Conservation (phyloP, 2,113 vertebrate genomes). For the Jaculus jaculus region DNA sequence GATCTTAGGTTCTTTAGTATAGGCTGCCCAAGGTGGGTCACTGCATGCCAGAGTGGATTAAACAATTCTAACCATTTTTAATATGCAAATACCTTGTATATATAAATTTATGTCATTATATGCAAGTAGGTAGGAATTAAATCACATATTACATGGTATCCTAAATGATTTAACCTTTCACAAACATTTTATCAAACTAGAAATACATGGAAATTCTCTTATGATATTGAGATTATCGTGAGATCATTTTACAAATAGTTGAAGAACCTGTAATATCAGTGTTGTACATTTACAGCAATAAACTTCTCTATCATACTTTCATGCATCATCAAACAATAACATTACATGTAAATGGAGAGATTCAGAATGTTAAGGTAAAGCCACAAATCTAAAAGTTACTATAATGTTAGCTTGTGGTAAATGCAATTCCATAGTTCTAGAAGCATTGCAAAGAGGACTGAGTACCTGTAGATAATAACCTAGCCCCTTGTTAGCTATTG, state of each 20-base stretch:
- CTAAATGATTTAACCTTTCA: conserved; percentile 25
- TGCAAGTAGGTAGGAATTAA: not conserved
- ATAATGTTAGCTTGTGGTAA: not conserved
- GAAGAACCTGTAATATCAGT: conserved; percentile 16
- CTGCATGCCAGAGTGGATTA: not conserved
- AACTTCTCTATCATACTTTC: not conserved
- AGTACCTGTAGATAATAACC: not conserved
- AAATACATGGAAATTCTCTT: conserved; percentile 30
- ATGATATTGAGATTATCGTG: conserved; percentile 13
- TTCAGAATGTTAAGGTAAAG: conserved; percentile 31
- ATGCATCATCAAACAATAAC: conserved; percentile 13
- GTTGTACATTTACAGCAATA: conserved; percentile 32
- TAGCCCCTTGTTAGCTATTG: not conserved
- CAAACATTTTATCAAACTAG: not conserved
- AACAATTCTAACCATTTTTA: not conserved
- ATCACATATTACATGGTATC: not conserved
- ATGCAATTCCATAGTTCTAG: not conserved
- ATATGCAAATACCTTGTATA: not conserved
- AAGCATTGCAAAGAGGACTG: not conserved
- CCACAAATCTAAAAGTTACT: not conserved
- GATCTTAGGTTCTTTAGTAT: not conserved
- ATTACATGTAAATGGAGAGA: not conserved
- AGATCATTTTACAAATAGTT: conserved; percentile 19
- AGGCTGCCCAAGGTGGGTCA: not conserved
- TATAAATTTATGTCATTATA: not conserved